Evolutionary conservation across 2,797 vertebrate genomes (phyloP).

Genomic region (Cirrhinus mrigala): DNA sequence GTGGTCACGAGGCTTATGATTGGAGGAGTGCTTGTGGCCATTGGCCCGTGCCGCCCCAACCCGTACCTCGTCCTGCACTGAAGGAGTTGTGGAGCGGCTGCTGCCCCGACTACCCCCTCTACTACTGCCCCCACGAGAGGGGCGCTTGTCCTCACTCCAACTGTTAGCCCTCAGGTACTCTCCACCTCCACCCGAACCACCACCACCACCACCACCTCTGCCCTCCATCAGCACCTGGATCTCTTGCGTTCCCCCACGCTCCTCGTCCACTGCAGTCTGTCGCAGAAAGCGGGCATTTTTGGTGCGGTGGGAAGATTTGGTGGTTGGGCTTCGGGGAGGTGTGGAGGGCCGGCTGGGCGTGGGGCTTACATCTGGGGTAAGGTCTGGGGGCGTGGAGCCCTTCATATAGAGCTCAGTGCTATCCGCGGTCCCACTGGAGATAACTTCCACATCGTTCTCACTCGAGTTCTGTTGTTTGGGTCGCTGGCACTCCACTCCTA

Average conservation of each 20-base stretch:
- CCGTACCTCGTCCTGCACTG: slow-evolving; percentile 74
- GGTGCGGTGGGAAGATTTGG: slow-evolving; percentile 81
- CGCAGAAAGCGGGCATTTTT: slow-evolving; percentile 91
- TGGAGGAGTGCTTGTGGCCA: slow-evolving; percentile 88
- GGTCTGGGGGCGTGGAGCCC: slow-evolving; percentile 88
- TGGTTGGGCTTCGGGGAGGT: slow-evolving; percentile 82
- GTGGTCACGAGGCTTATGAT: slow-evolving; percentile 89
- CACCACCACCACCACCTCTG: slow-evolving; percentile 69
- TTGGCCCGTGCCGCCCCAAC: slow-evolving; percentile 77
- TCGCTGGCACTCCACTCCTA: slow-evolving; percentile 94
- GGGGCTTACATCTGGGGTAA: slow-evolving; percentile 87
- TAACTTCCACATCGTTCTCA: slow-evolving; percentile 86
- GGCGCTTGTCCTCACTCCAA: slow-evolving; percentile 87
- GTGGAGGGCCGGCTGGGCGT: slow-evolving; percentile 89
- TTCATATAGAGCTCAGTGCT: slow-evolving; percentile 95
- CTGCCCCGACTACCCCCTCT: slow-evolving; percentile 77
- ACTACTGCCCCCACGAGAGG: slow-evolving; percentile 65
- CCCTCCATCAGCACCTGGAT: slow-evolving; percentile 96
- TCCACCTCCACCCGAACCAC: slow-evolving; percentile 72
- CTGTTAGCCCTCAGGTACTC: slow-evolving; percentile 85
- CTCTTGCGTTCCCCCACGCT: slow-evolving; percentile 86
- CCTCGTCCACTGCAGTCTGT: slow-evolving; percentile 89
- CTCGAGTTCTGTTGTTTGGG: slow-evolving; percentile 92
- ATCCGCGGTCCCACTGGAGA: slow-evolving; percentile 90
- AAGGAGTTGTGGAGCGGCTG: slow-evolving; percentile 68